Percentiles rank a stretch among this genome's conserved stretches.
phyloP scores from a whole-genome alignment of 2,797 vertebrate species.

The Sebastolobus altivelis region DNA sequence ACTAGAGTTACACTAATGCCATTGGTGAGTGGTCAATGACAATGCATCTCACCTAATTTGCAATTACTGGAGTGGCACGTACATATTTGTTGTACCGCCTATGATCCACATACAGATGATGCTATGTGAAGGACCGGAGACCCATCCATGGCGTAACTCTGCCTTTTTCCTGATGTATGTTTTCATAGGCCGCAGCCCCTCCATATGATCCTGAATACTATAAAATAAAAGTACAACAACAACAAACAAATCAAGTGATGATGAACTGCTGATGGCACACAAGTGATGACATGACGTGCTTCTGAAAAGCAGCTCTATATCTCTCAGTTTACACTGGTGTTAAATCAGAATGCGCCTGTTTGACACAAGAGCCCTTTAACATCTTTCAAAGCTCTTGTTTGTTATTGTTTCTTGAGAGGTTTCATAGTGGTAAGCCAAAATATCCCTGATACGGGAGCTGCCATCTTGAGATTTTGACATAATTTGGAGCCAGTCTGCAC shows the following conservation, averaged over 20 bases:
- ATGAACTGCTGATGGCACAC: not conserved
- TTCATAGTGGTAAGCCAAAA: not conserved
- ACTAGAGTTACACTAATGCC: not conserved
- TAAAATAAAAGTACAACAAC: not conserved
- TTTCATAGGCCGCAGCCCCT: not conserved
- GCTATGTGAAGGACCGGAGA: not conserved
- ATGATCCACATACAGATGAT: conserved; percentile 1
- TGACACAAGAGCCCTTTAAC: not conserved
- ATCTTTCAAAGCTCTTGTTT: not conserved
- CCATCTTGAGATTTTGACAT: too few species aligned
- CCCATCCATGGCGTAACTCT: not conserved
- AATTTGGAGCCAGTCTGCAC: too few species aligned
- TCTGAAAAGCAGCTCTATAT: not conserved
- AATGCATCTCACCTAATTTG: not conserved
- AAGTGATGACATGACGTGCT: not conserved
- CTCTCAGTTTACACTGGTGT: not conserved
- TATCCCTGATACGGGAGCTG: too few species aligned
- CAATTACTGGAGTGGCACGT: not conserved
- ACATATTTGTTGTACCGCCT: not conserved
- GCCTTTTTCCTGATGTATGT: not conserved
- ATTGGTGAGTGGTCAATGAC: not conserved
- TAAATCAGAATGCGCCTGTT: not conserved
- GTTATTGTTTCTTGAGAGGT: conserved; percentile 3
- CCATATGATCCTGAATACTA: not conserved
- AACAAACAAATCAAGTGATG: not conserved